phyloP scores from a whole-genome alignment of 23 tunicate genomes.

The Halocynthia aurantium region DNA sequence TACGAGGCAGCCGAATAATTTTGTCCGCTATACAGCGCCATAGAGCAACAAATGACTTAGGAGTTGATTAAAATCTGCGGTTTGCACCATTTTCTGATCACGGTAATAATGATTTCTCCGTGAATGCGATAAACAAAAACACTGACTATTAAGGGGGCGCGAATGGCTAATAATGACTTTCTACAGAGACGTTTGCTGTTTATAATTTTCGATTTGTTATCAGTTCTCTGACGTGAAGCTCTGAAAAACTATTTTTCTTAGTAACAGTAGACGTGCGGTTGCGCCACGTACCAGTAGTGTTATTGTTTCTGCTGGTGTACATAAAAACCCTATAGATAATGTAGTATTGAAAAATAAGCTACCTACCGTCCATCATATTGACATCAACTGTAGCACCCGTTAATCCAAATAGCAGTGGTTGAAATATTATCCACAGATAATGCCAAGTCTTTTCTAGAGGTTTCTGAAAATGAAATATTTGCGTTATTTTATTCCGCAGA shows the following conservation, averaged over 20 bases:
- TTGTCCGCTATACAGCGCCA: too few relatives aligned
- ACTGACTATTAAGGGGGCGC: too few relatives aligned
- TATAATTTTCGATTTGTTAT: too few relatives aligned
- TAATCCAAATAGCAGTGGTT: slow-evolving; percentile 76
- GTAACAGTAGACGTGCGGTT: too few relatives aligned
- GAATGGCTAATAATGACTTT: too few relatives aligned
- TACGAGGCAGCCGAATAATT: background rate
- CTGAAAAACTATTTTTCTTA: too few relatives aligned
- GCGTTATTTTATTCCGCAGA: background rate
- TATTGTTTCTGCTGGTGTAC: background rate
- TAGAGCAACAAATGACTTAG: too few relatives aligned
- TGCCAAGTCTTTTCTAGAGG: slow-evolving; percentile 64
- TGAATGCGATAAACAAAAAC: too few relatives aligned
- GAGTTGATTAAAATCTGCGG: too few relatives aligned
- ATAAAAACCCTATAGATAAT: background rate
- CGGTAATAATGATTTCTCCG: background rate
- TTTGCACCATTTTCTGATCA: background rate
- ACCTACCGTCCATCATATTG: slow-evolving; percentile 51
- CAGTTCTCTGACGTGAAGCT: too few relatives aligned
- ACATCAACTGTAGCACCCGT: slow-evolving; percentile 75
- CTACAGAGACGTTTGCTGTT: too few relatives aligned
- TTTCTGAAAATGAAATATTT: slow-evolving; percentile 17
- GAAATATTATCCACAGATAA: slow-evolving; percentile 71
- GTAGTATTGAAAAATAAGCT: background rate
- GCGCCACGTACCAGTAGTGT: too few relatives aligned